phyloP scores from a whole-genome alignment of 2,113 vertebrate genomes.

The Carlito syrichta region DNA sequence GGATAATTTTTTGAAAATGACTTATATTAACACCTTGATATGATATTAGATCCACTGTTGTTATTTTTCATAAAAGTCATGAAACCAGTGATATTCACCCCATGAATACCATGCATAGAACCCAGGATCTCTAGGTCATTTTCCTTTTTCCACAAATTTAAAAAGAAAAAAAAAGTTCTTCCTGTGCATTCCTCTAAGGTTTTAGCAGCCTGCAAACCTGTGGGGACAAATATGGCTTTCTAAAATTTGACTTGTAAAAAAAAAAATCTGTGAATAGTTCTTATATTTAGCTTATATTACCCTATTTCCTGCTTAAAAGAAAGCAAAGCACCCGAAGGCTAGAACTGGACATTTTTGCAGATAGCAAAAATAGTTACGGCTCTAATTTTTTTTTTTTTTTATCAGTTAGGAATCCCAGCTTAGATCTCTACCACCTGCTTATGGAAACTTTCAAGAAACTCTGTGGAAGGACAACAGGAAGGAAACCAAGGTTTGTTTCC shows the following conservation, averaged over 20 bases:
- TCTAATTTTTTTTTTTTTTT: background rate
- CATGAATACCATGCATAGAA: background rate
- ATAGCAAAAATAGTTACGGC: background rate
- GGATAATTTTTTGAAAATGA: background rate
- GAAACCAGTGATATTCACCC: background rate
- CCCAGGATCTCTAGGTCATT: background rate
- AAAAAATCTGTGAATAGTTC: background rate
- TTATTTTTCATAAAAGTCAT: background rate
- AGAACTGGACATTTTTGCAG: background rate
- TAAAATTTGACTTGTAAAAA: background rate
- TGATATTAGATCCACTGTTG: background rate
- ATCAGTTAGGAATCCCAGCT: background rate
- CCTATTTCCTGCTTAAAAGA: background rate
- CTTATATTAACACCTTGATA: background rate
- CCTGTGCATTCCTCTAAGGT: background rate
- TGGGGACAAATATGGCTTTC: background rate
- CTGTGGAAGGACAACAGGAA: background rate
- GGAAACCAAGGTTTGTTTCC: background rate
- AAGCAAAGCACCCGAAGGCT: background rate
- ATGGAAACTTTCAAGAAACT: background rate
- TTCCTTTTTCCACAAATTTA: background rate
- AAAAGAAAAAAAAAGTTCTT: background rate
- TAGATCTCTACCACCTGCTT: background rate
- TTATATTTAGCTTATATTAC: conserved; percentile 4
- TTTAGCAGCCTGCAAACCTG: background rate